These are phyloP conservation scores for Agonopterix alstromeriana DNA, from an alignment of 2,888 invertebrate genomes.

Conservation along the genomic window DNA sequence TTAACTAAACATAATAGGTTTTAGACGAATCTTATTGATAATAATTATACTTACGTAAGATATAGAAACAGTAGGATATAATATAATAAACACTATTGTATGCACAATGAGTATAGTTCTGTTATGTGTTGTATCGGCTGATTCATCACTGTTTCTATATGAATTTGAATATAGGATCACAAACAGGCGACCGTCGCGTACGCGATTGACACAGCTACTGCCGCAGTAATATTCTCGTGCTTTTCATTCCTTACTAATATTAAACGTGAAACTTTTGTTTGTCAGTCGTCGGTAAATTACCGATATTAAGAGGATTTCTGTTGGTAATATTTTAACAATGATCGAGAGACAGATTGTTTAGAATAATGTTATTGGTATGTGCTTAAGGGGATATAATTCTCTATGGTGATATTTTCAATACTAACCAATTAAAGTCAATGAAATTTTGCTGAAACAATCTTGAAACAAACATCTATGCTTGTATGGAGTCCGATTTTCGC, in stretches of 20 bases:
- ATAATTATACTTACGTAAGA: background rate
- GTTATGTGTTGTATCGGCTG: background rate
- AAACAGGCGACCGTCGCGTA: conserved; percentile 1
- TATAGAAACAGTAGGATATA: background rate
- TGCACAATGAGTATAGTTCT: background rate
- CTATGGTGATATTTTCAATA: too few species aligned
- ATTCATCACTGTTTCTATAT: background rate
- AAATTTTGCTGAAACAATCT: too few species aligned
- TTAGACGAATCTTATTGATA: background rate
- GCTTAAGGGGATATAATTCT: too few species aligned
- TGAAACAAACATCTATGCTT: too few species aligned
- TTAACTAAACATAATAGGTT: background rate
- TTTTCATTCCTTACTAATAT: conserved; percentile 3
- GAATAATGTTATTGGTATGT: too few species aligned
- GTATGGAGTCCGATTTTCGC: too few species aligned
- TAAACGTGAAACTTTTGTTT: background rate
- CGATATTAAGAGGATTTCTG: too few species aligned
- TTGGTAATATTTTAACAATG: too few species aligned
- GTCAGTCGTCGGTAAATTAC: background rate
- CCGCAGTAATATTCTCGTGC: background rate
- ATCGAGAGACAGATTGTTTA: too few species aligned
- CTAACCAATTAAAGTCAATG: too few species aligned
- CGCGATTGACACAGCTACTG: conserved; percentile 1
- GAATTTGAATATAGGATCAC: background rate
- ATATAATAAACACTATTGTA: conserved; percentile 2